Evolutionary conservation across 2,113 vertebrate genomes (phyloP).

Genomic region (Empidonax traillii): DNA sequence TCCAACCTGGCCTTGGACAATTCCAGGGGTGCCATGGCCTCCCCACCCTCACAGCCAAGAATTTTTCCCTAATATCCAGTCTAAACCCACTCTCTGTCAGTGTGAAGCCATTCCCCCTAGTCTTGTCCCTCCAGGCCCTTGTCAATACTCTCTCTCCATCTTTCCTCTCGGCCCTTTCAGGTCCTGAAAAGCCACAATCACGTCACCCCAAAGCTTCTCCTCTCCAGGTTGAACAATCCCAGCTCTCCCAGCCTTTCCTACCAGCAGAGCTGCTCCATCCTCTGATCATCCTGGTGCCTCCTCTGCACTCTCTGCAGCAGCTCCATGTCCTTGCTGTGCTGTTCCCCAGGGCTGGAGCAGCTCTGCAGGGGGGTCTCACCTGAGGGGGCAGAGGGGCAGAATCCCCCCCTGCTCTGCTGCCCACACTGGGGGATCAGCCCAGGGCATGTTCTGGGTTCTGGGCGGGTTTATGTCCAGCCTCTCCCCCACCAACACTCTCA

Average conservation of each 20-base stretch:
- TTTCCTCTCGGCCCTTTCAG: neutral
- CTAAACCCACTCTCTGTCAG: neutral
- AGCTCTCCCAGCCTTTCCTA: neutral
- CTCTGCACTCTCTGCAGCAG: neutral
- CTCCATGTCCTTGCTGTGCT: neutral
- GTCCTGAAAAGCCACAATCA: neutral
- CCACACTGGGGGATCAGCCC: neutral
- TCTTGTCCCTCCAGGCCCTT: neutral
- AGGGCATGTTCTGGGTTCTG: neutral
- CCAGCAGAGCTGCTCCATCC: neutral
- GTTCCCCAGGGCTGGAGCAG: neutral
- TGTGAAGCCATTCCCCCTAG: neutral
- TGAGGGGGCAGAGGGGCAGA: neutral
- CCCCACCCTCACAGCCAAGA: neutral
- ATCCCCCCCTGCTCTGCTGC: neutral
- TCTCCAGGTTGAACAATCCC: neutral
- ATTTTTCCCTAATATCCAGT: neutral
- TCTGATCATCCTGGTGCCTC: neutral
- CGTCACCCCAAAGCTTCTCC: neutral
- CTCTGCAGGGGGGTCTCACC: neutral
- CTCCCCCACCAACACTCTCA: neutral
- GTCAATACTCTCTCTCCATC: neutral
- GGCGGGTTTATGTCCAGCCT: neutral
- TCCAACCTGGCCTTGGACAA: neutral
- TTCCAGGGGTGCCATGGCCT: neutral